phyloP scores from a whole-genome alignment of 2,888 invertebrate genomes.

The Fragum whitleyi region DNA sequence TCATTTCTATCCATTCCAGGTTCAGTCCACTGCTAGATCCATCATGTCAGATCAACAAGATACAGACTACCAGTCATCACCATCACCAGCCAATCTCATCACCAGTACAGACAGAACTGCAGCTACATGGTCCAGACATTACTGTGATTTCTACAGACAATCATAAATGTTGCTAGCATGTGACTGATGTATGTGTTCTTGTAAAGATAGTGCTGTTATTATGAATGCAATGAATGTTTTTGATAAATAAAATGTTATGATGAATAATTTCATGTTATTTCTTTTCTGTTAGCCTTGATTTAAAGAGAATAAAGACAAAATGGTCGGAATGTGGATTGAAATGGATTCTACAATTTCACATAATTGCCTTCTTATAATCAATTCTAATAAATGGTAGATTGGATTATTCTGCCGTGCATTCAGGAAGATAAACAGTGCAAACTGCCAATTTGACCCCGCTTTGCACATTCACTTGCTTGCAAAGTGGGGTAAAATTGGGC shows the following conservation, averaged over 20 bases:
- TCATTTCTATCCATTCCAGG: not conserved
- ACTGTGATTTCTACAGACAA: constrained; percentile 26
- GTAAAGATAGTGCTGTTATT: not conserved
- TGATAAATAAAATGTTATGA: not conserved
- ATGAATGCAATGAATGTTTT: no score
- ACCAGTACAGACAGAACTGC: constrained; percentile 15
- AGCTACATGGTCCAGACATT: constrained; percentile 6
- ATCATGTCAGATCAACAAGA: not conserved
- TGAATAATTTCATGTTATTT: not conserved
- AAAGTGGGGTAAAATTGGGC: no score
- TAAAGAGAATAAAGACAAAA: no score
- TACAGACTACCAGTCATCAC: not conserved
- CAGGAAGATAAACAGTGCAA: no score
- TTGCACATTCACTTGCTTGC: no score
- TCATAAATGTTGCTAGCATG: not conserved
- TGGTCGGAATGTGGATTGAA: no score
- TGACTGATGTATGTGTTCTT: not conserved
- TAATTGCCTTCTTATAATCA: no score
- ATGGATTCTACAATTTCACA: no score
- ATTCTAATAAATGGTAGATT: no score
- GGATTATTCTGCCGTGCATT: no score
- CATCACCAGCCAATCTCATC: not conserved
- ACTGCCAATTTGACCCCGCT: no score
- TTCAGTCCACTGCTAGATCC: constrained; percentile 9
- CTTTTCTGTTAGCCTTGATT: no score